Base-by-base conservation (phyloP, 1,140 invertebrate species). In the Bombus huntii region DNA sequence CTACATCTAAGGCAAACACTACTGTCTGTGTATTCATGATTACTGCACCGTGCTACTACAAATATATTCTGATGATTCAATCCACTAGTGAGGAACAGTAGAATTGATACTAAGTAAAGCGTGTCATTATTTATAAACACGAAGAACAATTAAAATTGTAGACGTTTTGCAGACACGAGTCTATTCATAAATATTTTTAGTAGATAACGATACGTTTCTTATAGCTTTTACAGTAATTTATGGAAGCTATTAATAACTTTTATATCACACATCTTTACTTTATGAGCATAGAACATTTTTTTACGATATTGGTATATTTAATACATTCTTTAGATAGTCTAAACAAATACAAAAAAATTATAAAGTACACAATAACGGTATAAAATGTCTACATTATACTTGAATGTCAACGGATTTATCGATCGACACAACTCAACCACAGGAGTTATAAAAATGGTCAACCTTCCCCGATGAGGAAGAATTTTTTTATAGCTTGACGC, bases 381-480 rank as follows among this genome's bases (percentile, higher is more conserved):
- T 53, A 57, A 76, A 57, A 59, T 37, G 34, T 47, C 18, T 74
- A 18, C 74, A 34, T 76, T 25, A 31, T 42, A 25, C 13, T 37
- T 76, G 39, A 76, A 76, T 76, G 47, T 59, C 74, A 76, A 47
- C 25, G 6, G n/a, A 53, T 76, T 13, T 57, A 76, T 76, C 74
- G 74, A 76, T 76, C 44, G 22, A 57, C 74, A 37, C 31, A 15
- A 57, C 74, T 25, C 22, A 47, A 25, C 47, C 25, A 57, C 25
- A 59, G 22, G 44, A 31, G 13, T 53, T 57, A 74, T 74, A 76
- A 57, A 76, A 76, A 76, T 31, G 12, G 34, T 76, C 59, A 53
- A 76, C 74, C 74, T 76, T 76, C 34, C 18, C 3, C 34, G 25
- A 28, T 10, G 25, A 47, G 74, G 34, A 76, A 37, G 31, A 44